A percentile compares a stretch with the other conserved stretches of the same genome.
Conservation (phyloP, 2,888 invertebrate genomes). For the Poecilus cupreus region DNA sequence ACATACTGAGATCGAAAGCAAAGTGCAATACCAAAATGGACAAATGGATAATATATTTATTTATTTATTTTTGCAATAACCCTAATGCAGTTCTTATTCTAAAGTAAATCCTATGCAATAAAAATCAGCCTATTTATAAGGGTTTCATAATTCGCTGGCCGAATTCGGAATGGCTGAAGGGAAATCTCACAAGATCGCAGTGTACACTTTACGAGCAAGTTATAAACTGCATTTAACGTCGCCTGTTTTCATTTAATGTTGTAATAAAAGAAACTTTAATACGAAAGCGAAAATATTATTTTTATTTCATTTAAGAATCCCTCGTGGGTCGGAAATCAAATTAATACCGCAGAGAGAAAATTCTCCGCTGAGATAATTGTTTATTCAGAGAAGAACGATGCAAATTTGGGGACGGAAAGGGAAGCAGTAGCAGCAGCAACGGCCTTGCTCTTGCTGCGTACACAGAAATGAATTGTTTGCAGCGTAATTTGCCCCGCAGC, state of each 20-base stretch:
- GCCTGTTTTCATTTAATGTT: slow-evolving; percentile 47
- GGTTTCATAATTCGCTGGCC: no score
- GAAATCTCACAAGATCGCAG: neutral
- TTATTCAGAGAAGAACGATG: slow-evolving; percentile 18
- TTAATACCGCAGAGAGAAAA: neutral
- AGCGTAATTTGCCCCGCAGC: slow-evolving; percentile 23
- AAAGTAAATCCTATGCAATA: no score
- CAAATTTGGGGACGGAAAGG: neutral
- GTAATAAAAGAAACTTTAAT: slow-evolving; percentile 51
- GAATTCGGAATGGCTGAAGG: no score
- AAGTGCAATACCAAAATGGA: no score
- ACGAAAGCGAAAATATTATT: slow-evolving; percentile 49
- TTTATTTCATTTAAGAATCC: slow-evolving; percentile 50
- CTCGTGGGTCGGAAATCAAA: slow-evolving; percentile 3
- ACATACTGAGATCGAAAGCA: no score
- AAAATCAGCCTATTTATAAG: no score
- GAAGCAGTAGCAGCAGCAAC: neutral
- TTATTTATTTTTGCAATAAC: no score
- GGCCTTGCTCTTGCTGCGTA: neutral
- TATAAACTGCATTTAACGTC: slow-evolving; percentile 54
- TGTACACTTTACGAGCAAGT: slow-evolving; percentile 39
- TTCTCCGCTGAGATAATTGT: slow-evolving; percentile 28
- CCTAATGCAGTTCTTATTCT: no score
- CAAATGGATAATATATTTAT: no score
- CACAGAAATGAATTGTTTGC: slow-evolving; percentile 42